Evolutionary conservation across 1,140 invertebrate genomes (phyloP).

Genomic region (Drosophila nannoptera): DNA sequence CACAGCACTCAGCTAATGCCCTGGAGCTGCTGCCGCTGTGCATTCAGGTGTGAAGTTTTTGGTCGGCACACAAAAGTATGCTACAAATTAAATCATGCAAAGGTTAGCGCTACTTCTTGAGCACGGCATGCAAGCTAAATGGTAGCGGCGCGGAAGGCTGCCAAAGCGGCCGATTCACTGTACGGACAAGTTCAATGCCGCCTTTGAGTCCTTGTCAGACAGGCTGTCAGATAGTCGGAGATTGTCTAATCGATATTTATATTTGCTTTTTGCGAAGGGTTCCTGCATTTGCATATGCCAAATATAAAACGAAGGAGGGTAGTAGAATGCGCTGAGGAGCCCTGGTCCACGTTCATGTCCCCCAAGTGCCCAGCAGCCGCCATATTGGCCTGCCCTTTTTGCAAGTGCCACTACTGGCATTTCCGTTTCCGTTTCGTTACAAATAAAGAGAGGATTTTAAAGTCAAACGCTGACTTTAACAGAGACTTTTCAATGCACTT

Average conservation of each 20-base stretch:
- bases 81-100: slow-evolving; percentile 76
- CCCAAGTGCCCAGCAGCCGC: slow-evolving; percentile 35
- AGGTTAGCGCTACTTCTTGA: slow-evolving; percentile 48
- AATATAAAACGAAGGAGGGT: slow-evolving; percentile 21
- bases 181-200: slow-evolving; percentile 68
- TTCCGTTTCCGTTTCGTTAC: slow-evolving; percentile 58
- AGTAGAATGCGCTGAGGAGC: slow-evolving; percentile 11
- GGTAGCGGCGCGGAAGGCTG: background rate
- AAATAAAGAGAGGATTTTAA: slow-evolving; percentile 23
- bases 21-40: slow-evolving; percentile 28
- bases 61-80: slow-evolving; percentile 67
- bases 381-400: slow-evolving; percentile 26
- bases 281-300: slow-evolving; percentile 55
- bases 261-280: slow-evolving; percentile 36
- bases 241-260: slow-evolving; percentile 75
- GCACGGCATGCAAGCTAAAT: slow-evolving; percentile 29
- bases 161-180: background rate
- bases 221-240: slow-evolving; percentile 63
- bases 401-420: slow-evolving; percentile 40
- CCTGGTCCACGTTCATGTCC: slow-evolving; percentile 7
- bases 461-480: slow-evolving; percentile 24
- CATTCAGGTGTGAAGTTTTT: slow-evolving; percentile 73
- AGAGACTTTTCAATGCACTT: slow-evolving; percentile 22
- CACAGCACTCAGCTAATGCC: slow-evolving; percentile 45
- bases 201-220: slow-evolving; percentile 60